Percentiles rank a stretch among this genome's conserved stretches.
phyloP scores from a whole-genome alignment of 2,888 invertebrate genomes.

The Abrostola triplasia region DNA sequence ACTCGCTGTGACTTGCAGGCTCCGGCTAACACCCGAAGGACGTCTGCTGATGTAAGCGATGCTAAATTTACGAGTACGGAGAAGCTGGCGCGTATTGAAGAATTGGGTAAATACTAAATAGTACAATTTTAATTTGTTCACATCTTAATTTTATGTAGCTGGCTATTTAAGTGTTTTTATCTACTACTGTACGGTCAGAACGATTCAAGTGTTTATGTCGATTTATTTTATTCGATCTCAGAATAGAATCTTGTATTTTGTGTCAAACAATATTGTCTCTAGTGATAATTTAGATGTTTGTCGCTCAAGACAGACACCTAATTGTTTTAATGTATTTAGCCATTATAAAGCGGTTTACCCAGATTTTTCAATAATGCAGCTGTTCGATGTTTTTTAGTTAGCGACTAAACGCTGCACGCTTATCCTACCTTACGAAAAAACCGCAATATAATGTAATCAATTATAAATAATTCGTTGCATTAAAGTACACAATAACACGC shows the following conservation, averaged over 20 bases:
- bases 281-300: conserved; percentile 10
- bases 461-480: conserved; percentile 15
- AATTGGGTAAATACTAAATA: conserved; percentile 50
- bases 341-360: conserved; percentile 37
- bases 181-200: conserved; percentile 6
- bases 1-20: conserved; percentile 1
- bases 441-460: background rate
- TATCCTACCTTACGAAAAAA: conserved; percentile 16
- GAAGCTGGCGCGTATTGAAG: conserved; percentile 45
- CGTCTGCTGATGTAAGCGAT: conserved; percentile 27
- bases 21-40: background rate
- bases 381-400: conserved; percentile 30
- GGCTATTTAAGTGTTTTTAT: conserved; percentile 13
- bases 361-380: conserved; percentile 50
- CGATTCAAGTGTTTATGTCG: conserved; percentile 10
- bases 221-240: conserved; percentile 5
- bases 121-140: conserved; percentile 38
- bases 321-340: conserved; percentile 6
- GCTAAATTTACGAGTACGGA: conserved; percentile 39
- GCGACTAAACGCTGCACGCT: conserved; percentile 12
- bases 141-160: conserved; percentile 16
- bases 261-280: conserved; percentile 15
- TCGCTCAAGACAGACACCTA: conserved; percentile 3
- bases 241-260: conserved; percentile 9
- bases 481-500: conserved; percentile 8